A percentile compares a stretch with the other conserved stretches of the same genome.
phyloP scores from a whole-genome alignment of 1,140 invertebrate genomes.

The Pentalonia nigronervosa region DNA sequence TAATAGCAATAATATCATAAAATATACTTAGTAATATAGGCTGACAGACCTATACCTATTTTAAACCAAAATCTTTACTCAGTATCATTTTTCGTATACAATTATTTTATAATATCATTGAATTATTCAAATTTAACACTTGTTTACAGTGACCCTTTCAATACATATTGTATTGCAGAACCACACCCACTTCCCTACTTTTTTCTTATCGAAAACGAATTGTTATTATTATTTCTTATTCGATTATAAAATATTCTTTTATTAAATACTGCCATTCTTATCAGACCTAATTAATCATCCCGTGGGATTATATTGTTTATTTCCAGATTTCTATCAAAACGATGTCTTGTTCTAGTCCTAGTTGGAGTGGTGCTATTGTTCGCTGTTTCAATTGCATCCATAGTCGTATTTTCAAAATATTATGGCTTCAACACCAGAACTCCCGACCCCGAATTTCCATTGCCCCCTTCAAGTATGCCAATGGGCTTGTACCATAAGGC shows the following conservation, averaged over 20 bases:
- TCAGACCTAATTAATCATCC: neutral
- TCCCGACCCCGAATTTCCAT: constrained; percentile 39
- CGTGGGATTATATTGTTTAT: neutral
- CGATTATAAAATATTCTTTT: neutral
- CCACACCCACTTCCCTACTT: too few relatives aligned
- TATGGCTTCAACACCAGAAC: neutral
- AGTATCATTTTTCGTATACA: too few relatives aligned
- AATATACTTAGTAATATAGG: too few relatives aligned
- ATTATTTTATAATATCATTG: too few relatives aligned
- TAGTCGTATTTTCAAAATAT: neutral
- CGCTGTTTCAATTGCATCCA: neutral
- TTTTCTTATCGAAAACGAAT: neutral
- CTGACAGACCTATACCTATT: too few relatives aligned
- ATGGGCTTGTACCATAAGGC: constrained; percentile 58
- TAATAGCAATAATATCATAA: too few relatives aligned
- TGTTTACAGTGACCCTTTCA: too few relatives aligned
- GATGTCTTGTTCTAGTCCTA: neutral
- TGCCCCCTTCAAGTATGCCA: constrained; percentile 56
- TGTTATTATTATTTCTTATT: neutral
- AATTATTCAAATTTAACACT: too few relatives aligned
- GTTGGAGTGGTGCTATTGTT: neutral
- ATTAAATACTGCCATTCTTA: neutral
- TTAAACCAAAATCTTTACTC: too few relatives aligned
- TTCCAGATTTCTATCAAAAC: neutral
- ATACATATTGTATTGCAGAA: too few relatives aligned